Conservation (phyloP, 2,888 invertebrate species). For the Blera fallax region DNA sequence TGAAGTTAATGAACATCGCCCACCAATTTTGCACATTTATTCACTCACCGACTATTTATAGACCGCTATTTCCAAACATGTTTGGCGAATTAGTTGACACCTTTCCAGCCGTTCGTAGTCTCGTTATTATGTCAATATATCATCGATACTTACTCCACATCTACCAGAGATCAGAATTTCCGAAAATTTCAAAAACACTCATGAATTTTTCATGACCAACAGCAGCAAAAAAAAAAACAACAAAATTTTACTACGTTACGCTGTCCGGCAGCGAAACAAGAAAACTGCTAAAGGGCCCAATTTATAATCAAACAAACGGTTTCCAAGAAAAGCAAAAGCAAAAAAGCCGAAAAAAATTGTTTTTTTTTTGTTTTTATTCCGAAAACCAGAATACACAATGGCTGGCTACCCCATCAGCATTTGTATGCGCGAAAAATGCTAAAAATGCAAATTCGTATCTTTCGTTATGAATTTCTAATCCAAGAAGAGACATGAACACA, state of each 20-base stretch:
- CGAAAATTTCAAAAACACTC: not conserved
- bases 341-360: not conserved
- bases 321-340: not conserved
- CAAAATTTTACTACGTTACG: not conserved
- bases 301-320: conserved; percentile 9
- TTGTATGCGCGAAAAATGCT: conserved; percentile 44
- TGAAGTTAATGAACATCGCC: not conserved
- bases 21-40: not conserved
- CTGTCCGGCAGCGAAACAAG: not conserved
- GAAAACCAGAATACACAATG: conserved; percentile 38
- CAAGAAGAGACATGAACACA: not conserved
- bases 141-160: conserved; percentile 24
- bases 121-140: conserved; percentile 44
- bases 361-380: no score
- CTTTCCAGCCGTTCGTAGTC: conserved; percentile 42
- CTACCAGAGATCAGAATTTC: not conserved
- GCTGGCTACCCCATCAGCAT: not conserved
- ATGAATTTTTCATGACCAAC: not conserved
- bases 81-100: conserved; percentile 16
- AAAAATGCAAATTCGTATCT: conserved; percentile 61
- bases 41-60: conserved; percentile 26
- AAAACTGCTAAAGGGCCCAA: not conserved
- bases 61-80: conserved; percentile 2
- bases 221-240: not conserved
- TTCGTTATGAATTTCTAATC: conserved; percentile 63